Percentiles rank a stretch among this genome's conserved stretches.
phyloP scores from a whole-genome alignment of 2,888 invertebrate species.

The Troides oblongomaculatus region DNA sequence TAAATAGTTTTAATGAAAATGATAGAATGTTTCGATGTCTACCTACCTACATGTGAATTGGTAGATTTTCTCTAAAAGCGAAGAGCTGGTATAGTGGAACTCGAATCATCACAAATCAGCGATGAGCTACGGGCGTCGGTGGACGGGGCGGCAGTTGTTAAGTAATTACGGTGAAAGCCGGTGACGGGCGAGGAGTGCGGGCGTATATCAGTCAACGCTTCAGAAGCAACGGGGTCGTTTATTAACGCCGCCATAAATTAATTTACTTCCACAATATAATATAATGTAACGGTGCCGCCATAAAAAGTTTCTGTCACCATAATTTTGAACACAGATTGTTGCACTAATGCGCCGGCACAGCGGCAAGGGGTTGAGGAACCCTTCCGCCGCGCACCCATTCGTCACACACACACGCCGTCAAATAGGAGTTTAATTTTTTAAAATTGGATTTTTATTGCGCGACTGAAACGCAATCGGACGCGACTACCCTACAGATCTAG shows the following conservation, averaged over 20 bases:
- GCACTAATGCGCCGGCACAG: conserved; percentile 61
- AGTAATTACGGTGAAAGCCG: conserved; percentile 1
- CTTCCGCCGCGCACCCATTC: conserved; percentile 65
- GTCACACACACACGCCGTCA: conserved; percentile 76
- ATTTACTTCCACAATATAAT: conserved; percentile 66
- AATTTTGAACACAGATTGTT: conserved; percentile 76
- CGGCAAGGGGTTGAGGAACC: conserved; percentile 69
- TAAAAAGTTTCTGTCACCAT: conserved; percentile 74
- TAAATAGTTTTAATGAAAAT: no score
- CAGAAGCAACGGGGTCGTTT: conserved; percentile 46
- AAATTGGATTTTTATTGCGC: conserved; percentile 73
- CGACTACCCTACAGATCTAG: conserved; percentile 3
- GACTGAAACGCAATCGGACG: conserved; percentile 39
- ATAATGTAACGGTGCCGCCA: conserved; percentile 50
- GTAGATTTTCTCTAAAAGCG: no score
- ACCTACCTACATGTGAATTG: no score
- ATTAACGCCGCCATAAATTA: conserved; percentile 69
- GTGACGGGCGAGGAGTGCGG: background rate
- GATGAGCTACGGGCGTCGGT: no score
- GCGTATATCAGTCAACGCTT: conserved; percentile 23
- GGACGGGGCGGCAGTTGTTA: background rate
- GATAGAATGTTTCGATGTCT: no score
- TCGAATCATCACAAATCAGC: no score
- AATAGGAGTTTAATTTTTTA: conserved; percentile 74
- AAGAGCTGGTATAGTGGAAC: no score